Evolutionary conservation across 1,140 invertebrate species (phyloP), one percentile per base, ranked within the genome.

Genomic region (Drosophila teissieri): DNA sequence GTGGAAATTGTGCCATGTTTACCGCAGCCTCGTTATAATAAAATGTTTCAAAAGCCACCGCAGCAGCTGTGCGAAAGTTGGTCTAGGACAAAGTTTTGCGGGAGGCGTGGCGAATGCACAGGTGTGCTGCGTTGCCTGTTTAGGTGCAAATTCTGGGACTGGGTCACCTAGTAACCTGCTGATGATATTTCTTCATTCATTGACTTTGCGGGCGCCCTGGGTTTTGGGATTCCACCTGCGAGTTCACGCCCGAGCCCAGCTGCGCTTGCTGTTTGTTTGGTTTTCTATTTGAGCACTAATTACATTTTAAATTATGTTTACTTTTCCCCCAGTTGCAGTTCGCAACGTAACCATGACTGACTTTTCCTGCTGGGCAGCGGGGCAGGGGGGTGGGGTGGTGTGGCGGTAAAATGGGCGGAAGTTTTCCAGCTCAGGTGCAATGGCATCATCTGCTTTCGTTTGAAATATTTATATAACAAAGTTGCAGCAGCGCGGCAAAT

Each of bases 251-350:
- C 75, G 72, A 73, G 72, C 77, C 64, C 65, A 54, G 39, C 48
- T 55, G 74, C 34, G 62, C 42, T 73, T 63, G 63, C 68, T 80
- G 80, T 88, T 88, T 88, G 80, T 89, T 84, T 89, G 85, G 80
- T 83, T 89, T 89, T 84, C 80, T 89, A 89, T 89, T 89, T 89
- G 84, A 89, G 80, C 84, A 89, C 84, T 89, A 89, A 89, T 89
- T 89, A 89, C 84, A 89, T 89, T 89, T 89, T 89, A 89, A 89
- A 89, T 90, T 89, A 89, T 89, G 86, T 89, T 89, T 89, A 85
- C 84, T 78, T 90, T 89, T 80, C 77, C 61, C 64, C 80, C 60
- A 63, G 60, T 22, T 58, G 56, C 73, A 74, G 56, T 72, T 77
- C 49, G 68, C 69, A 55, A 27, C 62, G 72, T 75, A 77, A 72